Percentiles rank a stretch among this genome's conserved stretches.
Conservation (phyloP, 2,113 vertebrate species). For the Corydoras maculifer region DNA sequence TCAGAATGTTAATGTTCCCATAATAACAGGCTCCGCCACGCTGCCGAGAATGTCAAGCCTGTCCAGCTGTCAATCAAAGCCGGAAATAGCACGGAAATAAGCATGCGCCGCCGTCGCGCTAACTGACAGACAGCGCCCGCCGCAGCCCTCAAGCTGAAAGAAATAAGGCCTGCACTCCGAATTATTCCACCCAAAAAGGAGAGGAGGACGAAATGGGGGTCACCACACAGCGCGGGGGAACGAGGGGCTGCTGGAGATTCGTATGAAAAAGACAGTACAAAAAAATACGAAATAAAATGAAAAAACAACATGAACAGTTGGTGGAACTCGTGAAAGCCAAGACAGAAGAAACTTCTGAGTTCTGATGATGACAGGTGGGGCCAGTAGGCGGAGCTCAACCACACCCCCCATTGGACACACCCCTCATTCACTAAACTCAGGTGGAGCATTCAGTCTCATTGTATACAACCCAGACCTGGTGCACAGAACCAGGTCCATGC, state of each 20-base stretch:
- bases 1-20: slow-evolving; percentile 98
- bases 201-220: slow-evolving; percentile 37
- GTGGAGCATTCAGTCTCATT: too few species aligned
- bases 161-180: slow-evolving; percentile 56
- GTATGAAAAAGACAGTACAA: slow-evolving; percentile 1
- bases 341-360: too few species aligned
- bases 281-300: neutral
- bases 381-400: too few species aligned
- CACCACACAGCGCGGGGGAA: slow-evolving; percentile 29
- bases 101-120: slow-evolving; percentile 70
- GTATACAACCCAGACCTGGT: too few species aligned
- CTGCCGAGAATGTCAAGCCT: slow-evolving; percentile 82
- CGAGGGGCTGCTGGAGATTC: neutral
- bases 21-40: slow-evolving; percentile 92
- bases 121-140: slow-evolving; percentile 71
- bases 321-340: too few species aligned
- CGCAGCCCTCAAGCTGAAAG: slow-evolving; percentile 69
- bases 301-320: too few species aligned
- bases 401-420: too few species aligned
- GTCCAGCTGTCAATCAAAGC: slow-evolving; percentile 85
- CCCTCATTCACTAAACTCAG: too few species aligned
- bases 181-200: slow-evolving; percentile 56
- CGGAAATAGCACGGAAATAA: slow-evolving; percentile 89
- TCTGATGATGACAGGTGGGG: too few species aligned
- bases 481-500: too few species aligned